Base-by-base conservation (phyloP, 2,797 vertebrate species). In the Pantherophis vulpinus region DNA sequence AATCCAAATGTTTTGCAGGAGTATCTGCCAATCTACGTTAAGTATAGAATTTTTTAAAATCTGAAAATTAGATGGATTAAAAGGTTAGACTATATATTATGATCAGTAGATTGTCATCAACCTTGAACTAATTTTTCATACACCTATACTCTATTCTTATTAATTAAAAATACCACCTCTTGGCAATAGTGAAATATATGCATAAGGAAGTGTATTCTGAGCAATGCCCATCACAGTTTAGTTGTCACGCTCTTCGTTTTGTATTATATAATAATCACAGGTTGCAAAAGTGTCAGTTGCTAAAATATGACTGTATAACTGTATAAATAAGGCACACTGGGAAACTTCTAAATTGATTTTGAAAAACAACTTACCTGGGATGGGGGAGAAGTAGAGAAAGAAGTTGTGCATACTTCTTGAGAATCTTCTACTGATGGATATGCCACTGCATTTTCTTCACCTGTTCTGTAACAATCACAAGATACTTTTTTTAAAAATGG, bases 351-450 rank as follows among this genome's bases (percentile, higher is more conserved):
- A 63, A 6, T 25, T 70, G 23, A 20, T 18, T 91, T 42, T 74
- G 37, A 25, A 92, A 94, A 70, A 56, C 90, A 63, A 92, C 95
- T 95, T 97, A 99, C 99, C 98, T 99, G 99, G 91, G 99, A 99
- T 70, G 99, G 99, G 94, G 99, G 99, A 29, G 99, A 99, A 93
- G 99, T 99, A 96, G 99, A 99, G 98, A 99, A 99, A 89, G 99
- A 99, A 12, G 99, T 99, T 95, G 99, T 98, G 96, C 99, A 99
- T 95, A 99, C 98, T 98, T 99, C 99, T 96, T 99, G 99, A 1
- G 99, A 99, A 83, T 99, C 99, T 97, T 99, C 99, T 92, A 99
- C 98, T 11, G 98, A 98, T 42, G 97, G 97, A 88, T 98, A 98
- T 0, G 96, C 94, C 25, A 97, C 98, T 86, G 97, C 98, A 2